Conservation (phyloP, 2,888 invertebrate species). For the Gari tellinella region DNA sequence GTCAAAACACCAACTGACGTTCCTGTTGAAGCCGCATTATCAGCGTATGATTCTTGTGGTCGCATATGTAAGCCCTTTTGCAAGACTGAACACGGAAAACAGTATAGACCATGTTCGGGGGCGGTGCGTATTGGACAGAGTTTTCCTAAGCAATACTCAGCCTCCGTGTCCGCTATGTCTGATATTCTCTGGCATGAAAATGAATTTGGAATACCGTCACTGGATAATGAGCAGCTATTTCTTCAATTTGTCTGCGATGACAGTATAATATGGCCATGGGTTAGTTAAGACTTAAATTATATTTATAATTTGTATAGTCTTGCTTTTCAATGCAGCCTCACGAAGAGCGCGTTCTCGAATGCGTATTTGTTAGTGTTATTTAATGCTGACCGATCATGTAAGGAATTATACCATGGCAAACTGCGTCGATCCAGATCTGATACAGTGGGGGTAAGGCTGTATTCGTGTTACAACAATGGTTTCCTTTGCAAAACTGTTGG, state of each 20-base stretch:
- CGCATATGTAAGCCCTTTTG: conserved; percentile 62
- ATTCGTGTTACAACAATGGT: no score
- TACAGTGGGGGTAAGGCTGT: no score
- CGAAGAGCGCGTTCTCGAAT: no score
- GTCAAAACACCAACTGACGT: conserved; percentile 54
- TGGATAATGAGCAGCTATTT: conserved; percentile 50
- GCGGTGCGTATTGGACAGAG: conserved; percentile 50
- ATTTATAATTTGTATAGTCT: no score
- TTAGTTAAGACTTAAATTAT: not conserved
- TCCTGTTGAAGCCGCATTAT: conserved; percentile 52
- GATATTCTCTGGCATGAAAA: conserved; percentile 51
- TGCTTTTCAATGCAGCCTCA: no score
- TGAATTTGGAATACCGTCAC: conserved; percentile 35
- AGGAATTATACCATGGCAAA: no score
- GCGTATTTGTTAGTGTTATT: no score
- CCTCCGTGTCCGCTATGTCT: conserved; percentile 11
- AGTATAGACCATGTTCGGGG: conserved; percentile 55
- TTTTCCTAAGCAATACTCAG: conserved; percentile 50
- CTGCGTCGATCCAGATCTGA: no score
- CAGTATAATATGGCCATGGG: conserved; percentile 48
- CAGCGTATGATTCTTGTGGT: conserved; percentile 69
- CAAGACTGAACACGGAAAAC: conserved; percentile 3
- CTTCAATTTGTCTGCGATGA: conserved; percentile 59
- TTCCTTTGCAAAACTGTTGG: no score
- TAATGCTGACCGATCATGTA: no score